phyloP scores from a whole-genome alignment of 1,140 invertebrate species.

The Lepidurus packardi region DNA sequence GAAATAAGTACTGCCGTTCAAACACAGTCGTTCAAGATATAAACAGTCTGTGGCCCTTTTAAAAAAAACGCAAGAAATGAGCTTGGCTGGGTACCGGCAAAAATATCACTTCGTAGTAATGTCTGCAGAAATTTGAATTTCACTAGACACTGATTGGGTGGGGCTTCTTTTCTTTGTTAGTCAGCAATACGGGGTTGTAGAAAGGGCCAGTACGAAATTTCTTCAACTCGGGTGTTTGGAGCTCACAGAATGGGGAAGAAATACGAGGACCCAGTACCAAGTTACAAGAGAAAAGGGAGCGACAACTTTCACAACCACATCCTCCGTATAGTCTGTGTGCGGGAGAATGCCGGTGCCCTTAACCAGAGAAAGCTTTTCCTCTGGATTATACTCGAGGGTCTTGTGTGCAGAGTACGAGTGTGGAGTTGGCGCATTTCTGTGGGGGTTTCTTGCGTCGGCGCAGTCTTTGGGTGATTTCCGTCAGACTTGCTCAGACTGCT shows the following conservation, averaged over 20 bases:
- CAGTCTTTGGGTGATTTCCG: neutral
- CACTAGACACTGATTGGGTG: too few species aligned
- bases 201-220: too few species aligned
- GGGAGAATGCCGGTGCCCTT: neutral
- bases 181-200: too few species aligned
- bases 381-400: neutral
- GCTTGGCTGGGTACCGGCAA: too few species aligned
- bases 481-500: conserved; percentile 21
- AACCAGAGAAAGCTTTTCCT: neutral
- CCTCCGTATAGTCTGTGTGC: neutral
- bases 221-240: neutral
- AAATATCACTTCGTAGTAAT: too few species aligned
- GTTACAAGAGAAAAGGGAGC: neutral
- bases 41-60: too few species aligned
- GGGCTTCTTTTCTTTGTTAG: too few species aligned
- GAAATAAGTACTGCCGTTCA: too few species aligned
- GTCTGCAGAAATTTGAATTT: too few species aligned
- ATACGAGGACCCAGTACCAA: neutral
- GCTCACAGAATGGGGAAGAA: neutral
- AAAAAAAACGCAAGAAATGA: too few species aligned
- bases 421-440: neutral
- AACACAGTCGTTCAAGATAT: too few species aligned
- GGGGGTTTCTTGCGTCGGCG: neutral
- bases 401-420: neutral
- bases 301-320: neutral